These are phyloP conservation scores for Magallana ariakensis DNA, from an alignment of 1,140 invertebrate species.

Conservation along the genomic window DNA sequence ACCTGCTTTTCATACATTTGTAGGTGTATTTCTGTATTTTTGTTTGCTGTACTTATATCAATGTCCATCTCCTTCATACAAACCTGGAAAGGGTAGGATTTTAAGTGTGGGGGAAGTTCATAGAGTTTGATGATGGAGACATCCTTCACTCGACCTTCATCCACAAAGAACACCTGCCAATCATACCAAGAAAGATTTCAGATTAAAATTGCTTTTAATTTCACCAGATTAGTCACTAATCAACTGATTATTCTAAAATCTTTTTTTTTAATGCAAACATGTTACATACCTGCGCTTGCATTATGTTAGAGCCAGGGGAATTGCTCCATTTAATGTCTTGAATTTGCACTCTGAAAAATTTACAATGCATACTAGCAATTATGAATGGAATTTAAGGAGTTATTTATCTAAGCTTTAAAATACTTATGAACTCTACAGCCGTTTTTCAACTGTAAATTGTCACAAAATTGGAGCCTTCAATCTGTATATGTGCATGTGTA, in stretches of 20 bases:
- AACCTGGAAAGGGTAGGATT: slow-evolving; percentile 60
- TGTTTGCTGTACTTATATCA: neutral
- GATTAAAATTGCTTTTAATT: too few species aligned
- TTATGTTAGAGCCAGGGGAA: slow-evolving; percentile 9
- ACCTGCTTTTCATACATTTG: too few species aligned
- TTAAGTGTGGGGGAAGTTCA: slow-evolving; percentile 58
- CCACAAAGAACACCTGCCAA: slow-evolving; percentile 65
- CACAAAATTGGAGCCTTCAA: too few species aligned
- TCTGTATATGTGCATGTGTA: neutral
- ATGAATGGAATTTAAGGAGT: too few species aligned
- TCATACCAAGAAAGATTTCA: neutral
- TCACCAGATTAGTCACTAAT: too few species aligned
- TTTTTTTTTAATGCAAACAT: too few species aligned
- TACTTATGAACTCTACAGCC: too few species aligned
- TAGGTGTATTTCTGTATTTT: too few species aligned
- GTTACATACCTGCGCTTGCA: neutral
- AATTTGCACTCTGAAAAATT: slow-evolving; percentile 38
- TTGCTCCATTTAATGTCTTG: slow-evolving; percentile 38
- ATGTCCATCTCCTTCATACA: neutral
- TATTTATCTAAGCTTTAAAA: too few species aligned
- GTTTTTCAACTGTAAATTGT: too few species aligned
- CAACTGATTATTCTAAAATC: too few species aligned
- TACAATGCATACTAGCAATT: too few species aligned
- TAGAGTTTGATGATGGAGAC: slow-evolving; percentile 56
- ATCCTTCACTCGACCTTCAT: slow-evolving; percentile 58